Percentiles rank a stretch among this genome's conserved stretches.
Evolutionary conservation across 2,797 vertebrate species (phyloP).

Genomic region (Pitangus sulphuratus): DNA sequence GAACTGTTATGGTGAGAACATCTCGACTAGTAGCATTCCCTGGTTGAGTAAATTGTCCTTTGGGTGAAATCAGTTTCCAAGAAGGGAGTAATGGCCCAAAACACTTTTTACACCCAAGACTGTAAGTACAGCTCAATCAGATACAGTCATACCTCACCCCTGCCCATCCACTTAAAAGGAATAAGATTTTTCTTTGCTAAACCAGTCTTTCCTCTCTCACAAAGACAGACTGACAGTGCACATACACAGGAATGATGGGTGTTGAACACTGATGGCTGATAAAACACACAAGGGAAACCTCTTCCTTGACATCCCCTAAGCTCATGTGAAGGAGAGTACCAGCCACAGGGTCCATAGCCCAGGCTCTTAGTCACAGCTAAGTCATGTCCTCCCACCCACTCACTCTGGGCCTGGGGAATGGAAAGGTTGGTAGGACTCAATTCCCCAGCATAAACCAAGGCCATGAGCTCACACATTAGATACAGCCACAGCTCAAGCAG

Average conservation of each 20-base stretch:
- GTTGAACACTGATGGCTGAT: background rate
- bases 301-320: background rate
- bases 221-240: background rate
- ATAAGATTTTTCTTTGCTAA: background rate
- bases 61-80: background rate
- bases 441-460: background rate
- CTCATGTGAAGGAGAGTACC: background rate
- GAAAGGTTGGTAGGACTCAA: background rate
- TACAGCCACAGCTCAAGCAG: background rate
- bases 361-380: background rate
- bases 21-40: background rate
- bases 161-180: background rate
- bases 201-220: background rate
- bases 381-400: background rate
- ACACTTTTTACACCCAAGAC: background rate
- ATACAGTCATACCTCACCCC: background rate
- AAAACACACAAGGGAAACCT: background rate
- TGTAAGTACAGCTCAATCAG: background rate
- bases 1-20: background rate
- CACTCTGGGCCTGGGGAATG: background rate
- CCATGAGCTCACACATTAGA: background rate
- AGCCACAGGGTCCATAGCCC: background rate
- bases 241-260: background rate
- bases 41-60: background rate
- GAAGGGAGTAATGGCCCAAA: background rate